Evolutionary conservation across 1,140 invertebrate species (phyloP).

Genomic region (Sarcophaga peregrina): DNA sequence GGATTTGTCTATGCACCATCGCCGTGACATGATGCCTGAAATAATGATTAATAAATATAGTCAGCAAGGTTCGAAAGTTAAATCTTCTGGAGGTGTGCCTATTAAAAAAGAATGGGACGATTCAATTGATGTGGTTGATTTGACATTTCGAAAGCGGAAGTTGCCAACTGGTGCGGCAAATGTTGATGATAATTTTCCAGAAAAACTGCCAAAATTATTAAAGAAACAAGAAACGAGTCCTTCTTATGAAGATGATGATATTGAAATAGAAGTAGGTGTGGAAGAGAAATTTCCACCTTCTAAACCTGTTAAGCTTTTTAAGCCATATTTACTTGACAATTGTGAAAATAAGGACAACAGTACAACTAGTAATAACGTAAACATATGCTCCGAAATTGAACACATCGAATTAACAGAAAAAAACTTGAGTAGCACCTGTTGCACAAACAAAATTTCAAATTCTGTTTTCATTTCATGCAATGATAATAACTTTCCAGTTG

Average conservation of each 20-base stretch:
- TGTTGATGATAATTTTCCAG: not conserved
- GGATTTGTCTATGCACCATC: constrained; percentile 57
- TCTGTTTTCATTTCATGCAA: constrained; percentile 47
- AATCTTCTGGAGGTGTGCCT: not conserved
- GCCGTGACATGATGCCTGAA: not conserved
- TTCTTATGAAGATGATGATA: constrained; percentile 41
- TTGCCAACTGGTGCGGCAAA: constrained; percentile 32
- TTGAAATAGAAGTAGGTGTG: constrained; percentile 47
- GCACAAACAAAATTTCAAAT: constrained; percentile 51
- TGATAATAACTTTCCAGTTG: constrained; percentile 41
- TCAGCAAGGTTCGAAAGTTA: not conserved
- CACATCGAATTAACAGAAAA: constrained; percentile 45
- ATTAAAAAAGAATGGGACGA: constrained; percentile 28
- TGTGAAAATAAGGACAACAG: constrained; percentile 60
- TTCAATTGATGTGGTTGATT: constrained; percentile 52
- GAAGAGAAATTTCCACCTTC: constrained; percentile 51
- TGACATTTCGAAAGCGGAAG: constrained; percentile 62
- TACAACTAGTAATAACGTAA: not conserved
- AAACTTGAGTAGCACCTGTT: constrained; percentile 57
- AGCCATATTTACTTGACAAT: constrained; percentile 75
- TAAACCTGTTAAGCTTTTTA: constrained; percentile 74
- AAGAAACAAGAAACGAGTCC: not conserved
- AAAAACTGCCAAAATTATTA: constrained; percentile 24
- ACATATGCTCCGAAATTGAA: constrained; percentile 40
- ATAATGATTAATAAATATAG: not conserved